Conservation (phyloP, 2,888 invertebrate genomes). For the Tuberolachnus salignus region DNA sequence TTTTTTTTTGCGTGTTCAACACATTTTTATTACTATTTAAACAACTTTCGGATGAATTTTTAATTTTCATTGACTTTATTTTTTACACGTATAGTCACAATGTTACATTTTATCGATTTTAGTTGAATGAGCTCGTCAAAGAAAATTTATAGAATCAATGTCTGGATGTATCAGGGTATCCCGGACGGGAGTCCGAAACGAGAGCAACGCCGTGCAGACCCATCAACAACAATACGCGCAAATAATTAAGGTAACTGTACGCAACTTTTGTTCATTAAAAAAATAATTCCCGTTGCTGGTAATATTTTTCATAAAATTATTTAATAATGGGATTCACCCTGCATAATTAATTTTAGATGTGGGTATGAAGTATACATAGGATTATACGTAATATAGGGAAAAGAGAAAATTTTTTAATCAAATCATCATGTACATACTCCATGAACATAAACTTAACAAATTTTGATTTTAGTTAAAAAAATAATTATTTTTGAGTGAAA, state of each 20-base stretch:
- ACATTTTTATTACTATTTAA: too few species aligned
- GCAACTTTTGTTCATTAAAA: neutral
- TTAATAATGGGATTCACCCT: neutral
- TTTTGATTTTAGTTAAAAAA: neutral
- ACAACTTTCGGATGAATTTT: too few species aligned
- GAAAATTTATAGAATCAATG: slow-evolving; percentile 30
- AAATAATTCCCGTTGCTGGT: neutral
- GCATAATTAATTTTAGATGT: slow-evolving; percentile 1
- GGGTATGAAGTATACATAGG: neutral
- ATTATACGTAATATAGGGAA: neutral
- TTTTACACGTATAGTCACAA: neutral
- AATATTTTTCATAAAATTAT: slow-evolving; percentile 6
- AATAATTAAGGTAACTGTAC: slow-evolving; percentile 47
- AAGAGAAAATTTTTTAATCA: slow-evolving; percentile 3
- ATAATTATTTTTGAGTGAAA: neutral
- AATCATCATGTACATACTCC: neutral
- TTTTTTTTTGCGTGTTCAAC: too few species aligned
- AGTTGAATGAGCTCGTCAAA: slow-evolving; percentile 45
- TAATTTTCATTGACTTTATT: neutral
- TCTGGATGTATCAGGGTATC: slow-evolving; percentile 52
- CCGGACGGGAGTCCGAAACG: slow-evolving; percentile 55
- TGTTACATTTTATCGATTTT: slow-evolving; percentile 20
- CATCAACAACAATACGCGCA: slow-evolving; percentile 49
- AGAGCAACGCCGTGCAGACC: slow-evolving; percentile 24
- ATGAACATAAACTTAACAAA: neutral